Conservation (phyloP, 2,888 invertebrate genomes). For the Sphecodes monilicornis region DNA sequence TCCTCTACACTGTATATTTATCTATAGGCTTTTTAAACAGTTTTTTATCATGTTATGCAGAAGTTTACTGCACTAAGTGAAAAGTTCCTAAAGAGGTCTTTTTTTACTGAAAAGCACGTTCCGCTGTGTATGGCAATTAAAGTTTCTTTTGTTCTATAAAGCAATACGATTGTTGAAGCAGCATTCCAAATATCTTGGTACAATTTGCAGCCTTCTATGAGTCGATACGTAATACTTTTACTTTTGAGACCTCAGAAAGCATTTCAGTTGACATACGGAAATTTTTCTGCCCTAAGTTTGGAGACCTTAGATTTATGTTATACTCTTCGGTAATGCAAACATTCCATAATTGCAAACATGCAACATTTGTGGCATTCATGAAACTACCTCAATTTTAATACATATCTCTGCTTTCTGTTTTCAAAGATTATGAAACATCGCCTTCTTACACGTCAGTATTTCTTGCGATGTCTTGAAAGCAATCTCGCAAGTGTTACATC, state of each 20-base stretch:
- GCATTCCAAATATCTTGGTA: conserved; percentile 69
- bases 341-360: no score
- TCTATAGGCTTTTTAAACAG: no score
- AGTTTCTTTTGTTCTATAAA: conserved; percentile 44
- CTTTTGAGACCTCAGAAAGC: conserved; percentile 61
- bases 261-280: conserved; percentile 61
- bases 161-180: conserved; percentile 50
- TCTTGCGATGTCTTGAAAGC: conserved; percentile 50
- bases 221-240: conserved; percentile 49
- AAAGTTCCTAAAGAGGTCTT: no score
- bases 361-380: not conserved
- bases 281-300: conserved; percentile 62
- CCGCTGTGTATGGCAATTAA: no score
- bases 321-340: not conserved
- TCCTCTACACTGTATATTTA: no score
- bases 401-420: conserved; percentile 6
- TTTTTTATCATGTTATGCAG: no score
- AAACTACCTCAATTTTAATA: not conserved
- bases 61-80: no score
- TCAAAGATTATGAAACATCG: conserved; percentile 57
- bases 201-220: conserved; percentile 44
- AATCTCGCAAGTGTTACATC: not conserved
- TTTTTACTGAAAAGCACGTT: not conserved
- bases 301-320: conserved; percentile 58
- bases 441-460: conserved; percentile 59